A percentile compares a stretch with the other conserved stretches of the same genome.
Evolutionary conservation across 2,797 vertebrate species (phyloP).

Genomic region (Pygocentrus nattereri): DNA sequence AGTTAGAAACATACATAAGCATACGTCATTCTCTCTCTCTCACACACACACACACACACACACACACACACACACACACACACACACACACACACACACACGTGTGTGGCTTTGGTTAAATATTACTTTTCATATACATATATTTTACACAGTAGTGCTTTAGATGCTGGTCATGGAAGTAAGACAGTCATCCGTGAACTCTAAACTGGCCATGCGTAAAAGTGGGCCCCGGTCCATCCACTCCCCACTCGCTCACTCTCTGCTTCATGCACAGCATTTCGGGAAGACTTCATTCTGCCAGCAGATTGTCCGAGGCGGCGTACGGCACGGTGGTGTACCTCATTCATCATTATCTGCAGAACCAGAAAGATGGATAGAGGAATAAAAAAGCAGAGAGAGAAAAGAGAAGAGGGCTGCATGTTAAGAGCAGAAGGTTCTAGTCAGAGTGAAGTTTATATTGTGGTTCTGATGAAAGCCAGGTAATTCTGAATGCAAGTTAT

Average conservation of each 20-base stretch:
- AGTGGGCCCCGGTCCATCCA: constrained; percentile 51
- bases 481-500: not conserved
- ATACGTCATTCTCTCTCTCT: constrained; percentile 1
- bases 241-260: constrained; percentile 34
- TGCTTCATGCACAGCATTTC: constrained; percentile 55
- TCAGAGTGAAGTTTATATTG: not conserved
- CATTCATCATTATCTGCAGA: constrained; percentile 91
- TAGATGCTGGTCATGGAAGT: constrained; percentile 43
- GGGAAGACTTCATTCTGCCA: constrained; percentile 74
- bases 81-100: too few species aligned
- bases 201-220: constrained; percentile 67
- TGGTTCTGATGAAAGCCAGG: too few species aligned
- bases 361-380: constrained; percentile 2
- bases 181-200: constrained; percentile 47
- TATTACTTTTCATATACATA: constrained; percentile 55
- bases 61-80: too few species aligned
- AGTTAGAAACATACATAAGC: constrained; percentile 25
- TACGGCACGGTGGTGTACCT: constrained; percentile 59
- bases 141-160: constrained; percentile 60
- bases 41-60: too few species aligned
- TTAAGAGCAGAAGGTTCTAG: not conserved
- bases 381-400: not conserved
- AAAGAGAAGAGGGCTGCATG: constrained; percentile 13
- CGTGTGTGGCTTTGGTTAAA: constrained; percentile 77
- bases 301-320: constrained; percentile 72